Conservation (phyloP, 2,888 invertebrate genomes). For the Phrixothrix hirtus region DNA sequence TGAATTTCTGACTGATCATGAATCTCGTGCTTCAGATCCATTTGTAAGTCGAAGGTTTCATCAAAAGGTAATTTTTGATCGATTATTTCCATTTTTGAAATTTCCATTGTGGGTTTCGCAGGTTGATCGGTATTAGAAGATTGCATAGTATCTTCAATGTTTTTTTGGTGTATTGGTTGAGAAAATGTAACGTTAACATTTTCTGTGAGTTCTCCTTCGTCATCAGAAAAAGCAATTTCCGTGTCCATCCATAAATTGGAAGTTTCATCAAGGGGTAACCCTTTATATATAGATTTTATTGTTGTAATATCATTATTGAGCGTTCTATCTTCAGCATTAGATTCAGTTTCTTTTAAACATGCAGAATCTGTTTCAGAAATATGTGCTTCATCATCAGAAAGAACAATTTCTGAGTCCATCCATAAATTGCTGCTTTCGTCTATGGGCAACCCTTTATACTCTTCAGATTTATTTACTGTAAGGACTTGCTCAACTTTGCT, state of each 20-base stretch:
- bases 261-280: constrained; percentile 33
- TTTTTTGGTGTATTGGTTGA: too few relatives aligned
- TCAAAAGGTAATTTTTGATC: neutral
- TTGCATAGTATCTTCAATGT: neutral
- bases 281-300: constrained; percentile 25
- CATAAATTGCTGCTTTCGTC: constrained; percentile 42
- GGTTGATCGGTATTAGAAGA: neutral
- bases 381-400: constrained; percentile 17
- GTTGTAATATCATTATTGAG: too few relatives aligned
- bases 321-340: too few relatives aligned
- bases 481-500: too few relatives aligned
- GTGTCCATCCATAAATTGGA: constrained; percentile 23
- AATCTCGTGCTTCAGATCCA: too few relatives aligned
- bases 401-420: constrained; percentile 34
- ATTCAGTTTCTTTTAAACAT: neutral
- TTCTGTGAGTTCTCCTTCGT: too few relatives aligned
- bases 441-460: constrained; percentile 34
- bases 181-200: too few relatives aligned
- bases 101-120: neutral
- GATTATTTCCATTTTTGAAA: neutral
- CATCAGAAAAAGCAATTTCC: constrained; percentile 25
- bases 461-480: too few relatives aligned
- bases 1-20: too few relatives aligned
- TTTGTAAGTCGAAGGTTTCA: neutral
- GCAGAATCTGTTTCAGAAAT: neutral